Evolutionary conservation across 2,888 invertebrate genomes (phyloP).

Genomic region (Heteropelma amictum): DNA sequence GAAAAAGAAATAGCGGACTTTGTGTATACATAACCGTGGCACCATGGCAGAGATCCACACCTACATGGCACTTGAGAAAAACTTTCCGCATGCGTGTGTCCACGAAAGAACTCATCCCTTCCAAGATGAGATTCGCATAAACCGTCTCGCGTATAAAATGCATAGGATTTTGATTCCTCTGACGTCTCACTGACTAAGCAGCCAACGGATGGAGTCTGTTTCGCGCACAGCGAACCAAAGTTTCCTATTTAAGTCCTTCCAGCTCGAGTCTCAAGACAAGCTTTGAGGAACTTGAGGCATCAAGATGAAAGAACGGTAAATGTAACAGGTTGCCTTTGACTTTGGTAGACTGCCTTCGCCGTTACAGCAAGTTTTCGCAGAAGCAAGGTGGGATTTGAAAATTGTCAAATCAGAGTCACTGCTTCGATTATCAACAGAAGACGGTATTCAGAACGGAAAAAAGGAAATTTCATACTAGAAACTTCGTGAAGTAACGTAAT

Average conservation of each 20-base stretch:
- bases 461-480: no score
- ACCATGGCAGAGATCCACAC: conserved; percentile 8
- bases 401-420: conserved; percentile 52
- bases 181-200: conserved; percentile 54
- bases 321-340: conserved; percentile 71
- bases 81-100: conserved; percentile 3
- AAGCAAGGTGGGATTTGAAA: not conserved
- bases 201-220: not conserved
- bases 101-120: conserved; percentile 61
- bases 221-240: not conserved
- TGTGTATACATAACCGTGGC: conserved; percentile 2
- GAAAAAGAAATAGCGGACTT: conserved; percentile 79
- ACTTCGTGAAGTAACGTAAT: no score
- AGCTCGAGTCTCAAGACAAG: not conserved
- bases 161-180: conserved; percentile 73
- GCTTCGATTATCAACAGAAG: not conserved
- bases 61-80: conserved; percentile 76
- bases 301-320: conserved; percentile 63
- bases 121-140: conserved; percentile 70
- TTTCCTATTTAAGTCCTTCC: conserved; percentile 26
- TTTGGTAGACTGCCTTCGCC: conserved; percentile 6
- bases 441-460: not conserved
- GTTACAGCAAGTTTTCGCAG: not conserved
- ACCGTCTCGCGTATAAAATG: conserved; percentile 74
- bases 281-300: not conserved